Conservation (phyloP, 2,113 vertebrate genomes). For the Apistogramma diplotaenia region DNA sequence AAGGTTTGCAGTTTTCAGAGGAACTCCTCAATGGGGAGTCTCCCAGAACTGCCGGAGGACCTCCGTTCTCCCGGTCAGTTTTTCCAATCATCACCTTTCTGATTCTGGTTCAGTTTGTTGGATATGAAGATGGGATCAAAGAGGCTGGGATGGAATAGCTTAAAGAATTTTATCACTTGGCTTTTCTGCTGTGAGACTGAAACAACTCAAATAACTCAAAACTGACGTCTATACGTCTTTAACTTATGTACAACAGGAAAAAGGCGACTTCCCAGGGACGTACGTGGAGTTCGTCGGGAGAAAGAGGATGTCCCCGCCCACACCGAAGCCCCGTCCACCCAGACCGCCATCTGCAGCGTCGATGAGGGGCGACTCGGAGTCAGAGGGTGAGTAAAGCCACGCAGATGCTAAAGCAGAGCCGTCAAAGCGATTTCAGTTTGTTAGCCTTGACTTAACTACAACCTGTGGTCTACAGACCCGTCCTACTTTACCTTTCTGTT, state of each 20-base stretch:
- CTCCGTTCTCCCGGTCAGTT: not conserved
- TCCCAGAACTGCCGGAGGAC: not conserved
- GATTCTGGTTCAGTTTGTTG: not conserved
- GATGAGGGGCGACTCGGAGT: constrained; percentile 59
- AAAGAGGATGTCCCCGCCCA: constrained; percentile 81
- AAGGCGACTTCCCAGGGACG: constrained; percentile 87
- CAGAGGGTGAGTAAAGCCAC: constrained; percentile 46
- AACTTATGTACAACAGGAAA: constrained; percentile 68
- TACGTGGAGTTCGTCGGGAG: constrained; percentile 89
- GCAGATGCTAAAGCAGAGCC: rapidly evolving
- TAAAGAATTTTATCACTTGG: not conserved
- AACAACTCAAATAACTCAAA: not conserved
- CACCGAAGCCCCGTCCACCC: constrained; percentile 82
- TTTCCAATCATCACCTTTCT: not conserved
- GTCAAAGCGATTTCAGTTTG: not conserved
- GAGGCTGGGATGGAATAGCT: too few relatives aligned
- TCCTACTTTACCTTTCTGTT: too few relatives aligned
- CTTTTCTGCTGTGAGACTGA: not conserved
- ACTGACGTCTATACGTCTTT: not conserved
- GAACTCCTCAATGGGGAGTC: rapidly evolving
- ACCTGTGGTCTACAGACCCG: too few relatives aligned
- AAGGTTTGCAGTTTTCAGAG: not conserved
- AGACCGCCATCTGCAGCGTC: constrained; percentile 83
- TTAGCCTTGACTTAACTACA: not conserved
- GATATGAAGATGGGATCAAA: not conserved